Conservation (phyloP, 2,888 invertebrate species). For the Parnassius smintheus region DNA sequence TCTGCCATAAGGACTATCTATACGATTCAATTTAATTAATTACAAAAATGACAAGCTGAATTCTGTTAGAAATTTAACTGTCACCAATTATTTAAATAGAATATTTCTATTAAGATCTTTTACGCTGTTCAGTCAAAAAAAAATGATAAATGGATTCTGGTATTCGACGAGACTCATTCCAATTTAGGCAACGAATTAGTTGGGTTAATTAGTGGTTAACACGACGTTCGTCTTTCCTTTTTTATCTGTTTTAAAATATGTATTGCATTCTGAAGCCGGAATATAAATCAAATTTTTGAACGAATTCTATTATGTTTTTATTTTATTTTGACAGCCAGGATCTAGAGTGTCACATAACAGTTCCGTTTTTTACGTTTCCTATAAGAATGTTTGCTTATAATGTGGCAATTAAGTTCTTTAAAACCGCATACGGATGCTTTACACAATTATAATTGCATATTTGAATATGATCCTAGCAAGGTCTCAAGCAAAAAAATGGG, state of each 20-base stretch:
- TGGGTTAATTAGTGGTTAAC: constrained; percentile 69
- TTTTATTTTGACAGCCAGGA: constrained; percentile 70
- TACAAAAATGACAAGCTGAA: constrained; percentile 4
- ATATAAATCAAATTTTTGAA: constrained; percentile 70
- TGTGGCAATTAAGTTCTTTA: too few relatives aligned
- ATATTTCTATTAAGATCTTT: constrained; percentile 19
- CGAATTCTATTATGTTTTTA: constrained; percentile 63
- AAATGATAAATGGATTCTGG: constrained; percentile 44
- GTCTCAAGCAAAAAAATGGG: too few relatives aligned
- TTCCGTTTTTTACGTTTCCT: constrained; percentile 39
- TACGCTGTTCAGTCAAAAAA: constrained; percentile 21
- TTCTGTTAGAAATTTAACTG: constrained; percentile 1
- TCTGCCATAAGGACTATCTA: too few relatives aligned
- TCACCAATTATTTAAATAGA: constrained; percentile 22
- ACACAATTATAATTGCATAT: too few relatives aligned
- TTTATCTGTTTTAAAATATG: constrained; percentile 39
- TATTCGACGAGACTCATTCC: constrained; percentile 53
- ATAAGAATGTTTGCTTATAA: background rate
- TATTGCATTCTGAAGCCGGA: constrained; percentile 30
- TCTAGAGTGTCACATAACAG: constrained; percentile 62
- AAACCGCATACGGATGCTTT: too few relatives aligned
- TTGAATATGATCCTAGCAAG: too few relatives aligned
- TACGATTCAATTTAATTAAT: constrained; percentile 15
- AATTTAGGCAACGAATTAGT: constrained; percentile 51
- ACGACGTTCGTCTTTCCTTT: constrained; percentile 34